Evolutionary conservation across 2,113 vertebrate species (phyloP).

Genomic region (Chaetodon auriga): DNA sequence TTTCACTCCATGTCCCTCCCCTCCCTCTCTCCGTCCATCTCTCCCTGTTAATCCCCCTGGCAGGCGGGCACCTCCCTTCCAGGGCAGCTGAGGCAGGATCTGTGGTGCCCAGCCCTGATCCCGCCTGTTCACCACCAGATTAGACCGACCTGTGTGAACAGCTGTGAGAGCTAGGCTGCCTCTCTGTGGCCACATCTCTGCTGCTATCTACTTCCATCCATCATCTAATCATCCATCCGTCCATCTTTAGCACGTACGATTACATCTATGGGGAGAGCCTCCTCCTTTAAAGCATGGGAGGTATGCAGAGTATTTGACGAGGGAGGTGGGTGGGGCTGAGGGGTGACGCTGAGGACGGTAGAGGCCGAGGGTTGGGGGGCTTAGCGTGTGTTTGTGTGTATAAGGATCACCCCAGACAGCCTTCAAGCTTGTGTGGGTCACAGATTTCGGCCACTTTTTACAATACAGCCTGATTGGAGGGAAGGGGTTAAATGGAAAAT

Average conservation of each 20-base stretch:
- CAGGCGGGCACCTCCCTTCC: conserved; percentile 41
- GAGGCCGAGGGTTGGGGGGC: background rate
- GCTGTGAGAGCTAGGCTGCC: conserved; percentile 49
- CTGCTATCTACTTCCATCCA: conserved; percentile 14
- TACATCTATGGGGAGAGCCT: conserved; percentile 17
- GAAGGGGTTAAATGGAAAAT: background rate
- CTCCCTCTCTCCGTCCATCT: conserved; percentile 11
- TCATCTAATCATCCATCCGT: background rate
- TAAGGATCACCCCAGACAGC: background rate
- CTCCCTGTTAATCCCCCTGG: conserved; percentile 63
- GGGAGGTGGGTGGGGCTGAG: conserved; percentile 28
- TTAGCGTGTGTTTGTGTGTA: conserved; percentile 4
- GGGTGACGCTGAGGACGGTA: background rate
- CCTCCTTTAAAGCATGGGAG: conserved; percentile 39
- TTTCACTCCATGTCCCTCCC: conserved; percentile 1
- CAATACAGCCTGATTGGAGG: background rate
- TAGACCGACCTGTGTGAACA: conserved; percentile 65
- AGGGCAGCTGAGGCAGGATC: conserved; percentile 63
- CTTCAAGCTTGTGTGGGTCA: background rate
- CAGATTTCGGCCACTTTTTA: conserved; percentile 13
- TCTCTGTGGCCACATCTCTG: conserved; percentile 24
- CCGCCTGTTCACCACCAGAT: conserved; percentile 57
- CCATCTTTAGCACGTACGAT: conserved; percentile 35
- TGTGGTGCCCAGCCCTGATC: conserved; percentile 64
- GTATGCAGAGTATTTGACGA: conserved; percentile 42